Evolutionary conservation across 2,797 vertebrate species (phyloP).

Genomic region (Anisognathus igniventris): DNA sequence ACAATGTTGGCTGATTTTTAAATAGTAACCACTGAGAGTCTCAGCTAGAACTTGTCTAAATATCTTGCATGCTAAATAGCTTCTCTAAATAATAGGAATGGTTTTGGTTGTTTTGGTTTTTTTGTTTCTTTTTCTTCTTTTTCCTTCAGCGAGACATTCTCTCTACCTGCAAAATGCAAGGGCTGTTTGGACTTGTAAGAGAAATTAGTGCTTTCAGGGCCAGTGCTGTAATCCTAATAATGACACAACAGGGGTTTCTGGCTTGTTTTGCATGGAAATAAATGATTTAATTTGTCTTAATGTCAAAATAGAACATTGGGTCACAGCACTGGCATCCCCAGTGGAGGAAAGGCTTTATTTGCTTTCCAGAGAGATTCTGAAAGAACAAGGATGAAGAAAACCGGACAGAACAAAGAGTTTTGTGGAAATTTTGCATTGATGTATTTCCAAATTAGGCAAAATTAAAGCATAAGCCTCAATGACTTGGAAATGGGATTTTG

Average conservation of each 20-base stretch:
- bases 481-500: not conserved
- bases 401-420: not conserved
- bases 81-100: not conserved
- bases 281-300: constrained; percentile 40
- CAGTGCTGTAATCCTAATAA: not conserved
- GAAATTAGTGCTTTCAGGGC: not conserved
- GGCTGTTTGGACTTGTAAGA: not conserved
- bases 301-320: constrained; percentile 30
- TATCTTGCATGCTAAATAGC: constrained; percentile 1
- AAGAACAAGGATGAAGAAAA: not conserved
- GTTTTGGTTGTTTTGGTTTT: fast-evolving
- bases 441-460: not conserved
- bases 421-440: not conserved
- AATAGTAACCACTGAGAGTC: not conserved
- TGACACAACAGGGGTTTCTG: constrained; percentile 13
- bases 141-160: not conserved
- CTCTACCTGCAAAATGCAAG: not conserved
- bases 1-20: not conserved
- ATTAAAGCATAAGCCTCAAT: not conserved
- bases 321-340: not conserved
- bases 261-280: constrained; percentile 5
- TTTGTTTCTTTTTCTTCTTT: not conserved
- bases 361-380: not conserved
- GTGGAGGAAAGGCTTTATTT: not conserved
- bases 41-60: not conserved